Evolutionary conservation across 2,888 invertebrate genomes (phyloP).

Genomic region (Hecatera dysodea): DNA sequence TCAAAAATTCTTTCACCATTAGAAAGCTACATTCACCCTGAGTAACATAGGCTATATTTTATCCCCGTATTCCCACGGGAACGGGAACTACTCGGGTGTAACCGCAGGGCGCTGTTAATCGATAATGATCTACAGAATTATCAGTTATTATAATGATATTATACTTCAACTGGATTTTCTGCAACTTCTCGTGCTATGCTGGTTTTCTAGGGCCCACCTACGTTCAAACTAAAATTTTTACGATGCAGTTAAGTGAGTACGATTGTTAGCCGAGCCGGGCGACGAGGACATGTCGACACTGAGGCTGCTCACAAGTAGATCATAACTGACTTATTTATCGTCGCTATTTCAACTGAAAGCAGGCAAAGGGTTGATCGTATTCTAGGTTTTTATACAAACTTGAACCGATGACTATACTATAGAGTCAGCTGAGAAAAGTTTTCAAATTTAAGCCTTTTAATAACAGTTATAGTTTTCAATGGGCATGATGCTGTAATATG

Average conservation of each 20-base stretch:
- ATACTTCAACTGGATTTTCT: conserved; percentile 12
- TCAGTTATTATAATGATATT: too few relatives aligned
- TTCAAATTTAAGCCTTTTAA: not conserved
- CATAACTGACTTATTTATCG: conserved; percentile 29
- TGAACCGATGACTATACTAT: too few relatives aligned
- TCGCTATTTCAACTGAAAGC: not conserved
- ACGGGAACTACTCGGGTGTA: too few relatives aligned
- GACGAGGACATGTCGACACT: conserved; percentile 24
- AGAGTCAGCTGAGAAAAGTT: not conserved
- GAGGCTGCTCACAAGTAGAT: conserved; percentile 24
- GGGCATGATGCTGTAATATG: too few relatives aligned
- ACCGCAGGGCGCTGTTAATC: too few relatives aligned
- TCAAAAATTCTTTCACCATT: too few relatives aligned
- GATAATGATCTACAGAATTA: too few relatives aligned
- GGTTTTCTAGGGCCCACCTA: conserved; percentile 37
- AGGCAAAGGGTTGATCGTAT: conserved; percentile 5
- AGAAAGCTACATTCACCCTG: too few relatives aligned
- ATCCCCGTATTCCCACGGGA: too few relatives aligned
- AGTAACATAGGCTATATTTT: too few relatives aligned
- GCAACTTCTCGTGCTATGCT: not conserved
- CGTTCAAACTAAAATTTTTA: conserved; percentile 31
- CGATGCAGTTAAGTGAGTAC: conserved; percentile 41
- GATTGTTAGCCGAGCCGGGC: conserved; percentile 18
- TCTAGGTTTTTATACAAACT: not conserved
- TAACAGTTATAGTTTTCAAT: not conserved